phyloP scores from a whole-genome alignment of 2,797 vertebrate genomes.

The Danio tinwini region DNA sequence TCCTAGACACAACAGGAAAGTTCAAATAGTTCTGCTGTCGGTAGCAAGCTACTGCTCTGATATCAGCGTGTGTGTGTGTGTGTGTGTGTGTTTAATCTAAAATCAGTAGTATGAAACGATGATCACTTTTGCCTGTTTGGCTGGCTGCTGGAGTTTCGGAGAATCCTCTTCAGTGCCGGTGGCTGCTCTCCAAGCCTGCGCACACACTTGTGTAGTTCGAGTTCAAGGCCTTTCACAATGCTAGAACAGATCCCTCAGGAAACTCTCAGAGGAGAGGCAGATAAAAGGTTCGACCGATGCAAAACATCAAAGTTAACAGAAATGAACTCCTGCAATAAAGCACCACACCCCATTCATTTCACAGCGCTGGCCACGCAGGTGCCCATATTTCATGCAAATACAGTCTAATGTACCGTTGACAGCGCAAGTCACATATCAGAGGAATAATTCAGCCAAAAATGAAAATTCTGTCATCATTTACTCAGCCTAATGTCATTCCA shows the following conservation, averaged over 20 bases:
- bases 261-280: conserved; percentile 22
- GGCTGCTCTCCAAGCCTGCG: conserved; percentile 16
- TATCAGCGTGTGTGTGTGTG: neutral
- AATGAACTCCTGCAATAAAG: conserved; percentile 4
- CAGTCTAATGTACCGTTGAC: neutral
- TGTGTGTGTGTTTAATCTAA: neutral
- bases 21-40: neutral
- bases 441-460: neutral
- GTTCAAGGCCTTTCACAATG: conserved; percentile 48
- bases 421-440: neutral
- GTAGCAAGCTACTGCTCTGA: neutral
- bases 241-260: conserved; percentile 34
- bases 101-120: conserved; percentile 13
- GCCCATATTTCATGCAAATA: neutral
- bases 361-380: neutral
- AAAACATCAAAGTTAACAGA: conserved; percentile 25
- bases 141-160: conserved; percentile 16
- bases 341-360: conserved; percentile 6
- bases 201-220: conserved; percentile 20
- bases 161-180: conserved; percentile 18
- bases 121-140: conserved; percentile 21
- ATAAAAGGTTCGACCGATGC: conserved; percentile 30
- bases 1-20: conserved; percentile 7
- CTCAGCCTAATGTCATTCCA: no score
- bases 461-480: no score